A percentile compares a stretch with the other conserved stretches of the same genome.
These are phyloP conservation scores for Blastomussa wellsi DNA, from an alignment of 92 coral and sea anemone species.

Conservation along the genomic window DNA sequence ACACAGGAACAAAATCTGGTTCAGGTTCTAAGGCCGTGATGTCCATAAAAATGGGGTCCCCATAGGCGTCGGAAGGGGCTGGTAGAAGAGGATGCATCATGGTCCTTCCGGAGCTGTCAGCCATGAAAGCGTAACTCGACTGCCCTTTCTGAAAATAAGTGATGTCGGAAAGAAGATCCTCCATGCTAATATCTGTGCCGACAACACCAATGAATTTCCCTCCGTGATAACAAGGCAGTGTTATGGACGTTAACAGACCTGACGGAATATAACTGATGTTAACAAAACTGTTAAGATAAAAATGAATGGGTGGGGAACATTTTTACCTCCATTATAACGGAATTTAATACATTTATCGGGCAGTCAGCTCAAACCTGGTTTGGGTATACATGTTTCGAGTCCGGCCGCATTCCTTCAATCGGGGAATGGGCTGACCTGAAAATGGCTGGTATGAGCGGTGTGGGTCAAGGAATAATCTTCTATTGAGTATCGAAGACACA, in stretches of 20 bases:
- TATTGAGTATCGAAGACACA: too few relatives aligned
- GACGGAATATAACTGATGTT: neutral
- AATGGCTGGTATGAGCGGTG: too few relatives aligned
- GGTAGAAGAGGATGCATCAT: conserved; percentile 74
- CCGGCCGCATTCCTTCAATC: too few relatives aligned
- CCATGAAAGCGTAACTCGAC: conserved; percentile 62
- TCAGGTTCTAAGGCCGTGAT: conserved; percentile 58
- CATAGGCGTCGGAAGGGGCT: conserved; percentile 49
- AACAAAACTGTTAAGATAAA: neutral
- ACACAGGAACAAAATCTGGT: conserved; percentile 35
- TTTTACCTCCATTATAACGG: too few relatives aligned
- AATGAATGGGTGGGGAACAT: neutral
- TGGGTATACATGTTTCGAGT: too few relatives aligned
- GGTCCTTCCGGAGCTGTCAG: conserved; percentile 59
- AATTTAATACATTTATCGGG: too few relatives aligned
- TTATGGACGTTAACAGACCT: conserved; percentile 66
- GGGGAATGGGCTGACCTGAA: too few relatives aligned
- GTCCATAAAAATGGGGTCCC: conserved; percentile 56
- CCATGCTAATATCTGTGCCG: conserved; percentile 64
- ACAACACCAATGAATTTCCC: conserved; percentile 70
- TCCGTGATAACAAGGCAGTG: conserved; percentile 58
- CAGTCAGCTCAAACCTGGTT: too few relatives aligned
- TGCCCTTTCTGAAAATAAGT: conserved; percentile 68
- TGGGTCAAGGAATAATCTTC: too few relatives aligned
- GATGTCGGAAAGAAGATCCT: conserved; percentile 57